Evolutionary conservation across 2,888 invertebrate genomes (phyloP), one percentile per base, ranked within the genome.

Genomic region (Lumbricus terrestris): DNA sequence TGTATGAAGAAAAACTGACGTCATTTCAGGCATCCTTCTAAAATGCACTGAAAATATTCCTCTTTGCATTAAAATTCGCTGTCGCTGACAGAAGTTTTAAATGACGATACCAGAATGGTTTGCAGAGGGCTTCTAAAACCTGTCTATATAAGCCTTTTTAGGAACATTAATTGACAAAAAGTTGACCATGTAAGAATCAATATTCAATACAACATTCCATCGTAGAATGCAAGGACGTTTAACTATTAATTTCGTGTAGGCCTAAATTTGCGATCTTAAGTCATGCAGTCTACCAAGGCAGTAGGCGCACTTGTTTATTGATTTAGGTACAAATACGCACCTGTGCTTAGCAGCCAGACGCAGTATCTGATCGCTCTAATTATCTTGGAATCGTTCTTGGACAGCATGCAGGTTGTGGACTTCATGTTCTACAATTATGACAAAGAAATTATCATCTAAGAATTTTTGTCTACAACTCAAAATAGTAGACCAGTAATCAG

Each of bases 311-410:
- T 6, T 47, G 18, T 69, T n/a, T n/a, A n/a, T 69, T 69, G 69
- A 69, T 69, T 69, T 11, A 69, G 1, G 29, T 3, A n/a, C 69
- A 69, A 29, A 69, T n/a, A 85, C 85, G 35, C 34, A 85, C 85
- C 85, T 85, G 85, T 85, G 35, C 85, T 85, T 18, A 85, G 85
- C 18, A 85, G 35, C 85, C 85, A 85, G 85, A 85, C 85, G 18
- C 33, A 35, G 85, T 85, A 85, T 13, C 35, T 34, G 37, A 8
- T 35, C 34, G 85, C 85, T 35, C 0, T 37, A 16, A 85, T 35
- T 34, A 18, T 2, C 23, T 37, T 85, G 85, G 35, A 35, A 85
- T 85, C 85, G 33, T 23, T 85, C 85, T 85, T 85, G 85, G 85
- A 35, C 85, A 85, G 85, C 85, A 85, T 85, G 34, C 85, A 85